Evolutionary conservation across 2,888 invertebrate species (phyloP), one percentile per base, ranked within the genome.

Genomic region (Acanthopleura granulata): DNA sequence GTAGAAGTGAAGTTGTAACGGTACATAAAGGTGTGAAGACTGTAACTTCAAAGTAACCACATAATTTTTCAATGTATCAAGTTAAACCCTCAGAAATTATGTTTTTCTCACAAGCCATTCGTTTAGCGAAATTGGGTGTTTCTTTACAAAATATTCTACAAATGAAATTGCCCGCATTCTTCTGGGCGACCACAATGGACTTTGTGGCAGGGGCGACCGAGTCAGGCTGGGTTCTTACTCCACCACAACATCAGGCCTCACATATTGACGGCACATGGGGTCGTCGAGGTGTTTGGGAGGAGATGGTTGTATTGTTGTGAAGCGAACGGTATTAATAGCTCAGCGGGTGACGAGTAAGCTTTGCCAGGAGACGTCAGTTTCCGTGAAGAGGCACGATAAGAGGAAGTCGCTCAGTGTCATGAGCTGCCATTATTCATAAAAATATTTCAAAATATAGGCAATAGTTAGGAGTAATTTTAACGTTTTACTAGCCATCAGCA

Each of bases 41-140:
- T 40, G n/a, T 40, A 9, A 40, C 40, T 40, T 6, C 4, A 40
- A 40, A 3, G 9, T 9, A 40, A 40, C 40, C 40, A 40, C 3
- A 40, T 40, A 40, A 40, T 9, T 40, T 40, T 40, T 9, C 40
- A 40, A 40, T 40, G 40, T 40, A 40, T 40, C 40, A 40, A 40
- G 40, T 40, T 40, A 9, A 9, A 40, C 40, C 40, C 40, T 6
- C 40, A 40, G 40, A 40, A 40, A 40, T 6, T 6, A 40, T 40
- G 9, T 9, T 40, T 3, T 40, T 40, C 40, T 6, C 40, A 40
- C 3, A 40, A 40, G 40, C 9, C 40, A 40, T 40, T 57, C 57
- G 22, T 57, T 57, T 57, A 57, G 57, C n/a, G 22, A 57, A 57
- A 57, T 57, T 57, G 57, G 57, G 57, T 57, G 57, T 57, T 57